Conservation (phyloP, 2,797 vertebrate genomes). For the Sandelia bainsii region DNA sequence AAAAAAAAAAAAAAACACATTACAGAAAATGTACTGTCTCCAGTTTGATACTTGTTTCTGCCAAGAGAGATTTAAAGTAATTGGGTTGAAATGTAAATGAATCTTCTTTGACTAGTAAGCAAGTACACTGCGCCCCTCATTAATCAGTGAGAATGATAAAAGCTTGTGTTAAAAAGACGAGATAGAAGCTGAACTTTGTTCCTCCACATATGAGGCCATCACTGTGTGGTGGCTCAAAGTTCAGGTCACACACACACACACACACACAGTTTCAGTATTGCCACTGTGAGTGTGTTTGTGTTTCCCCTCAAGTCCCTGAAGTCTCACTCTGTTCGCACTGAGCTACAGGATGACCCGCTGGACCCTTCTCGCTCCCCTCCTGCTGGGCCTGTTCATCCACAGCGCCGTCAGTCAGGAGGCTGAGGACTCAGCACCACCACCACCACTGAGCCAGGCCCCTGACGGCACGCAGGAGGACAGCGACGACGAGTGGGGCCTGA, state of each 20-base stretch:
- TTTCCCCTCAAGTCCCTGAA: conserved; percentile 22
- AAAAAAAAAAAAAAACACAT: not conserved
- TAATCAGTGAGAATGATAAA: conserved; percentile 41
- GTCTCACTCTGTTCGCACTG: conserved; percentile 4
- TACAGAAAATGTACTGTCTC: not conserved
- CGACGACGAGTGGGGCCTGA: conserved; percentile 87
- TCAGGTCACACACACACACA: conserved; percentile 57
- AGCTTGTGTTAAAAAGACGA: conserved; percentile 35
- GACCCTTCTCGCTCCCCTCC: conserved; percentile 45
- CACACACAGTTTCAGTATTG: conserved; percentile 27
- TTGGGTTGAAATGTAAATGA: conserved; percentile 21
- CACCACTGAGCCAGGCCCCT: conserved; percentile 21
- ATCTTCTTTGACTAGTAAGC: not conserved
- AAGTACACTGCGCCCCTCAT: conserved; percentile 13
- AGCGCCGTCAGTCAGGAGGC: conserved; percentile 56
- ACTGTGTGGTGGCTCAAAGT: conserved; percentile 73
- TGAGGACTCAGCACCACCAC: conserved; percentile 14
- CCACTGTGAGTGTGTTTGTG: conserved; percentile 25
- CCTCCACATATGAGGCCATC: conserved; percentile 75
- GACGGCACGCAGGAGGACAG: conserved; percentile 61
- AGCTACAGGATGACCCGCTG: conserved; percentile 56
- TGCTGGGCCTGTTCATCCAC: conserved; percentile 53
- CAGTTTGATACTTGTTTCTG: not conserved
- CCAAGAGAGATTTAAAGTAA: too few species aligned
- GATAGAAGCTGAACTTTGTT: conserved; percentile 80